These are phyloP conservation scores for Megaptera novaeangliae DNA, from an alignment of 2,113 vertebrate genomes.

Conservation along the genomic window DNA sequence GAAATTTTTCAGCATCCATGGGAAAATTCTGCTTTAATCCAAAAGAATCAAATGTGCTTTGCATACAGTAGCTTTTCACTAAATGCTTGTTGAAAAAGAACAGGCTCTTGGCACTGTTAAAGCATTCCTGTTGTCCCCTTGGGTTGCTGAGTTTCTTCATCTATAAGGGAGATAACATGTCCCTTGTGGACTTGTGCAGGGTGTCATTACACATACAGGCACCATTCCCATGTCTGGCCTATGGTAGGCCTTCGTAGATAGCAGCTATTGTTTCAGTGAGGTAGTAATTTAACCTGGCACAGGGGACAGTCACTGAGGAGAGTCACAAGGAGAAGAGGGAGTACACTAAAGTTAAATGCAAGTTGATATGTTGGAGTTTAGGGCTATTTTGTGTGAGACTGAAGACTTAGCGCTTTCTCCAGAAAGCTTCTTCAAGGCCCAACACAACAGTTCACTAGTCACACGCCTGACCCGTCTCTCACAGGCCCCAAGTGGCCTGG, in stretches of 20 bases:
- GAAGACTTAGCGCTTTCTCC: neutral
- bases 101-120: neutral
- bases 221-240: neutral
- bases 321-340: neutral
- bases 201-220: neutral
- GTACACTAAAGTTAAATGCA: neutral
- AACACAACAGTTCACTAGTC: neutral
- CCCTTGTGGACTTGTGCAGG: neutral
- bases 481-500: neutral
- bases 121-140: neutral
- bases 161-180: neutral
- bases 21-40: neutral
- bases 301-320: neutral
- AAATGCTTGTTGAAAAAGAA: neutral
- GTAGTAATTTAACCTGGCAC: neutral
- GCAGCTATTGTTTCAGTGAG: neutral
- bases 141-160: neutral
- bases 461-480: neutral
- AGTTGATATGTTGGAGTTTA: neutral
- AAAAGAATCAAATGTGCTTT: neutral
- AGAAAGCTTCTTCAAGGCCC: neutral
- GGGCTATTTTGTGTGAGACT: neutral
- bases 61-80: neutral
- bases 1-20: neutral
- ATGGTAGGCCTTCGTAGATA: neutral